A percentile compares a stretch with the other conserved stretches of the same genome.
Conservation (phyloP, 2,113 vertebrate genomes). For the Phaethon lepturus region DNA sequence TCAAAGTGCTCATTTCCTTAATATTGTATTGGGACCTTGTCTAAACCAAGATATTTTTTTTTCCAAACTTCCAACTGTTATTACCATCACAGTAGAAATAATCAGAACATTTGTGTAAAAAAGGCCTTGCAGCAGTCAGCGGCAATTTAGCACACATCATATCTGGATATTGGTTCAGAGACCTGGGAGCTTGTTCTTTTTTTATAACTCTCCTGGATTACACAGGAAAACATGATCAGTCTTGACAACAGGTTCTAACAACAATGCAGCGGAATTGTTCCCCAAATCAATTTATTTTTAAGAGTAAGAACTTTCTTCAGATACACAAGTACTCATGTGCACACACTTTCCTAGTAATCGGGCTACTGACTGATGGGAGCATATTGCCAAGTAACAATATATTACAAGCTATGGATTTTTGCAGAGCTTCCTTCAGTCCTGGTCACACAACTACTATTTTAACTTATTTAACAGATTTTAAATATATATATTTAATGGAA, state of each 20-base stretch:
- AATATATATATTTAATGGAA: neutral
- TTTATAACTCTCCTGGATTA: neutral
- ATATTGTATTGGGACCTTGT: constrained; percentile 33
- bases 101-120: constrained; percentile 38
- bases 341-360: neutral
- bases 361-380: neutral
- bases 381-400: neutral
- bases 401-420: neutral
- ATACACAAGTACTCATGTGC: neutral
- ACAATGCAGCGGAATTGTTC: neutral
- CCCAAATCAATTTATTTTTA: neutral
- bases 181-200: neutral
- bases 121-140: constrained; percentile 15
- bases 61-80: constrained; percentile 22
- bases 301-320: neutral
- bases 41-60: neutral
- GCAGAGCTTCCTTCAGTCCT: neutral
- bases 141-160: neutral
- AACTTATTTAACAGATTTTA: neutral
- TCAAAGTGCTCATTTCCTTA: constrained; percentile 52
- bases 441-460: neutral
- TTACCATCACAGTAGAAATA: constrained; percentile 41
- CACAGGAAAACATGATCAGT: constrained; percentile 30
- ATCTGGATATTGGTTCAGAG: constrained; percentile 51
- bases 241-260: constrained; percentile 29